Base-by-base conservation (phyloP, 2,113 vertebrate genomes). In the Leptobrachium leishanense region DNA sequence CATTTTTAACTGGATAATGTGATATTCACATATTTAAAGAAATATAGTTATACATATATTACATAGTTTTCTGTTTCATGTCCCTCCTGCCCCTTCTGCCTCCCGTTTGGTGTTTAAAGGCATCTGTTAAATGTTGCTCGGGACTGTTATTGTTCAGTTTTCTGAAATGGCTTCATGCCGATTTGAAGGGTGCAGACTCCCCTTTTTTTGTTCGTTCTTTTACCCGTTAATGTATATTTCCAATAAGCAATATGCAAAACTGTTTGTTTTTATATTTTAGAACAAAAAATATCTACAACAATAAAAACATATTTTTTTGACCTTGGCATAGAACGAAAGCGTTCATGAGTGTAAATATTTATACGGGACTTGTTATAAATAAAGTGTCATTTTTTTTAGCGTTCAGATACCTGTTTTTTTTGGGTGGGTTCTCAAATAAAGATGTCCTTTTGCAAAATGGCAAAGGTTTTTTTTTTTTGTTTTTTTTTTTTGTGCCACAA, bases 351-450 rank as follows among this genome's bases (percentile, higher is more conserved):
- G 65, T 46, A 74, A 68, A 74, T 81, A 81, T 81, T 81, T 81
- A 81, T 81, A 74, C 55, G 73, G 3, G 67, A 55, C 59, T 54
- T 78, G 63, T 74, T 74, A 68, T 68, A 74, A 46, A 53, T 43
- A 79, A 66, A 66, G 8, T 74, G 64, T 81, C 44, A 68, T 81
- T 81, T 79, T 66, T 79, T 81, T 74, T 81, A 80, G 64, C 43
- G 59, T 68, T 74, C 50, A 13, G 43, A 68, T 80, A 80, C 68
- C 78, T 80, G 43, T 72, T 74, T 81, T 81, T 31, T 31, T 31
- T 31, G 20, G 20, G 20, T 31, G 20, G 20, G 20, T 81, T 81
- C 78, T 68, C 68, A 81, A 81, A 81, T 81, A 81, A 81, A 81
- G 57, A 31, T 65, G 68, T 81, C 70, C 59, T 81, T 50, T 81